These are phyloP conservation scores for Drosophila subpulchrella DNA, from an alignment of 1,140 invertebrate species.

Conservation along the genomic window DNA sequence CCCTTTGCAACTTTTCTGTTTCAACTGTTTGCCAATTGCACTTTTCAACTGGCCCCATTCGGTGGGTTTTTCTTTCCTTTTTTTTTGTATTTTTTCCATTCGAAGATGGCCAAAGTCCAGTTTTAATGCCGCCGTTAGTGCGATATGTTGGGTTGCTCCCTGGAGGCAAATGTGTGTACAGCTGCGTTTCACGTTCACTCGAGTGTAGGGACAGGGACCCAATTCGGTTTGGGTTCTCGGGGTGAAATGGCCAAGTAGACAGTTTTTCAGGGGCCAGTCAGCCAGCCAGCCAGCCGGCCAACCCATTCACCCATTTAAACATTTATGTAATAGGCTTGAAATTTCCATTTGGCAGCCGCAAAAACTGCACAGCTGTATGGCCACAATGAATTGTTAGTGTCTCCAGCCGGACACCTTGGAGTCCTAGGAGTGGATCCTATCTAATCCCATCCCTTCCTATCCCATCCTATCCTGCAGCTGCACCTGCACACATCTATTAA, in stretches of 20 bases:
- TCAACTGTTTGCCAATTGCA: constrained; percentile 72
- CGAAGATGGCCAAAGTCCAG: constrained; percentile 46
- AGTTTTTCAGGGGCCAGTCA: constrained; percentile 46
- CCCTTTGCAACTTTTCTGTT: constrained; percentile 43
- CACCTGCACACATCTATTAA: constrained; percentile 58
- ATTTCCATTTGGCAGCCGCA: constrained; percentile 73
- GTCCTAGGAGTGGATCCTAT: not conserved
- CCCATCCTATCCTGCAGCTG: constrained; percentile 12
- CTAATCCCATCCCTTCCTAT: not conserved
- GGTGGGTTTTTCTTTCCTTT: constrained; percentile 2
- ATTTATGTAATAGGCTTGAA: constrained; percentile 80
- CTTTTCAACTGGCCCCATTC: constrained; percentile 76
- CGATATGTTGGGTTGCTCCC: constrained; percentile 47
- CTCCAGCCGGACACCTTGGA: constrained; percentile 19
- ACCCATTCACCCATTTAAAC: constrained; percentile 73
- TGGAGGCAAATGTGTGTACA: constrained; percentile 73
- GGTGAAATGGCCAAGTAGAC: constrained; percentile 45
- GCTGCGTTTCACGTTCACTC: constrained; percentile 67
- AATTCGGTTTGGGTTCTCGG: constrained; percentile 25
- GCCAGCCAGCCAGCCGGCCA: not conserved
- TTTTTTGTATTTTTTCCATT: not conserved
- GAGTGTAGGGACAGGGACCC: constrained; percentile 52
- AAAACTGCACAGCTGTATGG: constrained; percentile 57
- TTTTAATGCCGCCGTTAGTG: constrained; percentile 28
- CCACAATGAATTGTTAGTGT: constrained; percentile 40